Conservation (phyloP, 2,888 invertebrate species). For the Pheosia gnoma region DNA sequence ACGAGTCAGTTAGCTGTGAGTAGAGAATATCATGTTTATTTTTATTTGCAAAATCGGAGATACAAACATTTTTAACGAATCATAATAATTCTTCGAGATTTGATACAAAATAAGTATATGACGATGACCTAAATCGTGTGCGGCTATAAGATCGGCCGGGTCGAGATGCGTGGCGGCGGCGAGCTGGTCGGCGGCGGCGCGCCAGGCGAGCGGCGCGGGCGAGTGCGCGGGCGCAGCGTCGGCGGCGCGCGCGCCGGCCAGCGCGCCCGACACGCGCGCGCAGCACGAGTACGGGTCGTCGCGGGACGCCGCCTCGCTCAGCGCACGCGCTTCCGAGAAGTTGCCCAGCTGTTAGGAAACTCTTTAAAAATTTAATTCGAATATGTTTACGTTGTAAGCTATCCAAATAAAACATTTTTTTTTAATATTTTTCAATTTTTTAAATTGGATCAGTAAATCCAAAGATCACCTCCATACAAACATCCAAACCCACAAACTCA, state of each 20-base stretch:
- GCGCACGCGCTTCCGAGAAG: constrained; percentile 63
- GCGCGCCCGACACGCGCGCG: constrained; percentile 66
- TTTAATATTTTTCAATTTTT: too few relatives aligned
- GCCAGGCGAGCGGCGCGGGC: constrained; percentile 39
- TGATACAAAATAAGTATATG: too few relatives aligned
- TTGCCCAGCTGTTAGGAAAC: constrained; percentile 61
- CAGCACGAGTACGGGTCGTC: constrained; percentile 76
- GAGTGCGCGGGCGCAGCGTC: constrained; percentile 15
- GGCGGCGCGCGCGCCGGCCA: constrained; percentile 43
- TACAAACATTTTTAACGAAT: too few relatives aligned
- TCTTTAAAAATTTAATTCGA: not conserved
- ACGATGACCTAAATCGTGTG: constrained; percentile 63
- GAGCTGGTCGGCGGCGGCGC: constrained; percentile 55
- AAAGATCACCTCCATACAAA: too few relatives aligned
- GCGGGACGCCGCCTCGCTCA: constrained; percentile 67
- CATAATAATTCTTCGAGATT: too few relatives aligned
- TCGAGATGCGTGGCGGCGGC: constrained; percentile 73
- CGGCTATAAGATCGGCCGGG: constrained; percentile 70
- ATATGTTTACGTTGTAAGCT: too few relatives aligned
- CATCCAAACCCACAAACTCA: too few relatives aligned
- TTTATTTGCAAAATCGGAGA: too few relatives aligned
- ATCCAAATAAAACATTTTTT: too few relatives aligned
- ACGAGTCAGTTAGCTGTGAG: too few relatives aligned
- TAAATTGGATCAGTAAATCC: too few relatives aligned
- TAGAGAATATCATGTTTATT: too few relatives aligned